Base-by-base conservation (phyloP, 2,113 vertebrate genomes). In the Platichthys flesus region DNA sequence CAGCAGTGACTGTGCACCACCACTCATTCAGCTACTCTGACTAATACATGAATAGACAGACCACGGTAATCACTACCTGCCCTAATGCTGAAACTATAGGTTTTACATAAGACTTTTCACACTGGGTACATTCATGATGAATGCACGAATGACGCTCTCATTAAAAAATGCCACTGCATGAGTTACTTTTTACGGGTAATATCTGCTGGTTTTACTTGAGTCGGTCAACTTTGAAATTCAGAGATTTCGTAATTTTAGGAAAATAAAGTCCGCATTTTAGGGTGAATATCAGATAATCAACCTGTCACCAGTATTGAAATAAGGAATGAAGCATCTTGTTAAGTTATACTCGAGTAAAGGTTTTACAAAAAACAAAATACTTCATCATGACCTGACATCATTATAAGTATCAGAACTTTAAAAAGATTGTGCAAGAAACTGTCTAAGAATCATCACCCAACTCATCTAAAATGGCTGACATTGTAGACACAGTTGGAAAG, bases 1-100 rank as follows among this genome's bases (percentile, higher is more conserved):
- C 74, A 60, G 68, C 20, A 0, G 57, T 82, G 80, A 86, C 77
- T 83, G 78, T 57, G 37, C 3, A 2, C 7, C 21, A 45, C 16
- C 10, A 82, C 61, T 88, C 71, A 80, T 87, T 87, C 79, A 70
- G 42, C 42, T 61, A 21, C 5, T 55, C 20, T 87, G 88, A 91
- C 68, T 86, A 77, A 87, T 76, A 67, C 60, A 31, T 54, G 52
- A 82, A 76, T 26, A 73, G 21, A 52, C 58, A 16, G 28, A 61
- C 15, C 31, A 45, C 37, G 26, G 58, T 16, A 61, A 63, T 47
- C 57, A 75, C 24, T 70, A 74, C 28, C 75, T 76, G 77, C 42
- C 57, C 16, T 23, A 1, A 37, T 76, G 42, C 56, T 60, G 42
- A 78, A 52, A 67, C 59, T 26, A 56, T 5, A 8, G 24, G 58